A percentile compares a stretch with the other conserved stretches of the same genome.
phyloP scores from a whole-genome alignment of 2,888 invertebrate genomes.

The Zonitis immaculata region DNA sequence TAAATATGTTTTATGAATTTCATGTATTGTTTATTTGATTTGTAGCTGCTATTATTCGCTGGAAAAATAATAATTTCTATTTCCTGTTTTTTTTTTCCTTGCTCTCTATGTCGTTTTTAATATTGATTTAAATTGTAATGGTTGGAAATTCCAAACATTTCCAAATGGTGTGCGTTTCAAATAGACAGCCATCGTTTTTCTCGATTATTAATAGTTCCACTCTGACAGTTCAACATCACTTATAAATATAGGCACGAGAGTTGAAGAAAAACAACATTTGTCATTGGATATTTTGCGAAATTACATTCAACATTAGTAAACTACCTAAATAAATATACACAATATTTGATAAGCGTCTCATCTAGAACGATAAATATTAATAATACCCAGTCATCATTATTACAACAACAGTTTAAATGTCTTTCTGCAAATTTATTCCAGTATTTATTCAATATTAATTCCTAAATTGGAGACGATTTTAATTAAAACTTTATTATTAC shows the following conservation, averaged over 20 bases:
- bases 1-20: background rate
- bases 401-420: background rate
- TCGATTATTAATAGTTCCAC: conserved; percentile 17
- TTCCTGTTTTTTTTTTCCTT: too few relatives aligned
- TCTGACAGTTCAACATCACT: conserved; percentile 14
- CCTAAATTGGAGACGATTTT: too few relatives aligned
- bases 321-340: background rate
- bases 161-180: conserved; percentile 12
- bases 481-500: too few relatives aligned
- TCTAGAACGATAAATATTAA: background rate
- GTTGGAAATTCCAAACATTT: conserved; percentile 3
- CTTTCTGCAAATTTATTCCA: too few relatives aligned
- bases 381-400: background rate
- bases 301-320: conserved; percentile 7
- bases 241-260: conserved; percentile 11
- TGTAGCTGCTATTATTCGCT: too few relatives aligned
- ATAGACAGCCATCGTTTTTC: conserved; percentile 14
- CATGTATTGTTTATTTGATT: too few relatives aligned
- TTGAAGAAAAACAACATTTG: conserved; percentile 14
- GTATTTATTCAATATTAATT: too few relatives aligned
- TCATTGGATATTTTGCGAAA: conserved; percentile 12
- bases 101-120: too few relatives aligned
- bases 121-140: background rate
- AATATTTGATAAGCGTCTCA: background rate
- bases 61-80: too few relatives aligned